Conservation (phyloP, 1,140 invertebrate species). For the Drosophila setifemur region DNA sequence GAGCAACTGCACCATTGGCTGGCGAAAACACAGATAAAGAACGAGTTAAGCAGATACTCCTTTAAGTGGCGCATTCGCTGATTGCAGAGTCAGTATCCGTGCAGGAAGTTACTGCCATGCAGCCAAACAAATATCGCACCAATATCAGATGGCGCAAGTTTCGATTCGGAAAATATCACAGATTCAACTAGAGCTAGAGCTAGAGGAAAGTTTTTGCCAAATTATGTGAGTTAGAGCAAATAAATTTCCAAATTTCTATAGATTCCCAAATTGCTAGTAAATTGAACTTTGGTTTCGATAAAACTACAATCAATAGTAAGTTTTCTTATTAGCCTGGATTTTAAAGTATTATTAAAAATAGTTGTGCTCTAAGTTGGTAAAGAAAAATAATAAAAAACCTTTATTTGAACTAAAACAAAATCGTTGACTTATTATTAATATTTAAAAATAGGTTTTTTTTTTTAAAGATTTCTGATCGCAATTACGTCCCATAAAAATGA, state of each 20-base stretch:
- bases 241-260: conserved; percentile 3
- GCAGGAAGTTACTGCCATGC: conserved; percentile 12
- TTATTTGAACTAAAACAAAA: too few species aligned
- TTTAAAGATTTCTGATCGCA: too few species aligned
- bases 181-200: conserved; percentile 12
- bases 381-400: too few species aligned
- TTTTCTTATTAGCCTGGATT: too few species aligned
- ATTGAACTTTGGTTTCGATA: not conserved
- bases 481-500: too few species aligned
- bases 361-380: too few species aligned
- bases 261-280: not conserved
- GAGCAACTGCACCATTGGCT: conserved; percentile 5
- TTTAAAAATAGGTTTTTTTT: too few species aligned
- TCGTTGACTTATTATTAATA: too few species aligned
- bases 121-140: conserved; percentile 31
- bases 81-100: conserved; percentile 13
- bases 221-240: conserved; percentile 23
- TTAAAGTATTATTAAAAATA: too few species aligned
- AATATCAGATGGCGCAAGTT: conserved; percentile 39
- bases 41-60: conserved; percentile 42
- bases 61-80: conserved; percentile 43
- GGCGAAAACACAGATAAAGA: conserved; percentile 46
- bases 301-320: too few species aligned
- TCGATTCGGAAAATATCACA: conserved; percentile 36
- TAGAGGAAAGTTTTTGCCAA: not conserved